A percentile compares a stretch with the other conserved stretches of the same genome.
These are phyloP conservation scores for Mythimna loreyi DNA, from an alignment of 2,888 invertebrate species.

Conservation along the genomic window DNA sequence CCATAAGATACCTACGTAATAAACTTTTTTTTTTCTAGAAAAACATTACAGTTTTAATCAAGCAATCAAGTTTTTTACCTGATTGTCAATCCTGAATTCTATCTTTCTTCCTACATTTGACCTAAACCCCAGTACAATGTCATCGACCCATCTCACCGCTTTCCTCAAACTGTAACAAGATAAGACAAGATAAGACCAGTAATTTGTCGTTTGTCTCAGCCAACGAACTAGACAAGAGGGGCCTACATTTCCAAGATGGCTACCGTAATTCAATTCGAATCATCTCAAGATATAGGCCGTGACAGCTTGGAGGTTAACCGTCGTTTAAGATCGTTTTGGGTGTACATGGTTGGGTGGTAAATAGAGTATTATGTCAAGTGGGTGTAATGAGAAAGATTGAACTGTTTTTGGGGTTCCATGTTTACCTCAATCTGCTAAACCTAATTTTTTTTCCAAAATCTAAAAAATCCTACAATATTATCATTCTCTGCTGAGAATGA, in stretches of 20 bases:
- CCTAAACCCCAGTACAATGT: conserved; percentile 9
- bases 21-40: no score
- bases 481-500: no score
- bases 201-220: conserved; percentile 17
- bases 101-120: conserved; percentile 6
- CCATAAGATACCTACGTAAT: no score
- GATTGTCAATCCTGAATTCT: background rate
- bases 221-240: conserved; percentile 1
- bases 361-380: conserved; percentile 19
- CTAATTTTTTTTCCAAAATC: no score
- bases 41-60: no score
- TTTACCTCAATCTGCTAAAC: no score
- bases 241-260: conserved; percentile 40
- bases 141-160: conserved; percentile 27
- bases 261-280: conserved; percentile 44
- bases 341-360: conserved; percentile 39
- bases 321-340: conserved; percentile 9
- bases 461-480: no score
- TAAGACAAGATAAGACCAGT: conserved; percentile 33
- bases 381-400: no score
- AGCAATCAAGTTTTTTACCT: no score
- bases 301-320: conserved; percentile 41
- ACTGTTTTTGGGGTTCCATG: background rate
- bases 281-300: conserved; percentile 50
- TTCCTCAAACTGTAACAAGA: conserved; percentile 34